A percentile compares a stretch with the other conserved stretches of the same genome.
phyloP scores from a whole-genome alignment of 2,113 vertebrate species.

The Barnardius zonarius region DNA sequence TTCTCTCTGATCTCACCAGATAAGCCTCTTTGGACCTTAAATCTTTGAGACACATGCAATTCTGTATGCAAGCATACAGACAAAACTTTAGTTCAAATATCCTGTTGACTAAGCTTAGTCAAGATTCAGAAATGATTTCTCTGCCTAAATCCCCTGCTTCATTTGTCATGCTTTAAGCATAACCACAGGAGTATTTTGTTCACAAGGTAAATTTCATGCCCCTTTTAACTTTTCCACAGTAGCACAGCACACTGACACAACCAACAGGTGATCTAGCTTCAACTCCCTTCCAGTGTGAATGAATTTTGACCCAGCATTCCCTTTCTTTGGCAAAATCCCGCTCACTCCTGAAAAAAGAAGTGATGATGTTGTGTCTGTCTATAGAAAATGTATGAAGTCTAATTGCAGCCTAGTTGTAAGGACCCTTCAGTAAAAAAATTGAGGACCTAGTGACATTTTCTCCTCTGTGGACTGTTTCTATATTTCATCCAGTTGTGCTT shows the following conservation, averaged over 20 bases:
- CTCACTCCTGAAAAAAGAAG: not conserved
- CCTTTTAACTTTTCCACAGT: not conserved
- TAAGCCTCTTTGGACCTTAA: slow-evolving; percentile 4
- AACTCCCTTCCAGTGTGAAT: not conserved
- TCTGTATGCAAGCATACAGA: not conserved
- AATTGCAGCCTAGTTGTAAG: not conserved
- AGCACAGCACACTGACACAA: not conserved
- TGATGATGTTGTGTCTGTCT: not conserved
- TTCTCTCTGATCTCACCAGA: not conserved
- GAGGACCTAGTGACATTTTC: not conserved
- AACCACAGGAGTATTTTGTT: slow-evolving; percentile 30
- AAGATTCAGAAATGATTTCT: slow-evolving; percentile 47
- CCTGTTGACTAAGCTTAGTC: slow-evolving; percentile 55
- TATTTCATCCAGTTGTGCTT: not conserved
- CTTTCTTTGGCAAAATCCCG: not conserved
- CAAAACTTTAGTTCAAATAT: slow-evolving; percentile 47
- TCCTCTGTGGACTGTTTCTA: not conserved
- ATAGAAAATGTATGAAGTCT: not conserved
- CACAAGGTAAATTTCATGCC: slow-evolving; percentile 1
- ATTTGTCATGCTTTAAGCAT: slow-evolving; percentile 46
- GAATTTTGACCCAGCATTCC: not conserved
- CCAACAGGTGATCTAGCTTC: not conserved
- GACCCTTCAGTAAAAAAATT: not conserved
- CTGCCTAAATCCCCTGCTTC: slow-evolving; percentile 42
- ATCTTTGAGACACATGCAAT: slow-evolving; percentile 5